Conservation (phyloP, 1,140 invertebrate genomes). For the Hyphantria cunea region DNA sequence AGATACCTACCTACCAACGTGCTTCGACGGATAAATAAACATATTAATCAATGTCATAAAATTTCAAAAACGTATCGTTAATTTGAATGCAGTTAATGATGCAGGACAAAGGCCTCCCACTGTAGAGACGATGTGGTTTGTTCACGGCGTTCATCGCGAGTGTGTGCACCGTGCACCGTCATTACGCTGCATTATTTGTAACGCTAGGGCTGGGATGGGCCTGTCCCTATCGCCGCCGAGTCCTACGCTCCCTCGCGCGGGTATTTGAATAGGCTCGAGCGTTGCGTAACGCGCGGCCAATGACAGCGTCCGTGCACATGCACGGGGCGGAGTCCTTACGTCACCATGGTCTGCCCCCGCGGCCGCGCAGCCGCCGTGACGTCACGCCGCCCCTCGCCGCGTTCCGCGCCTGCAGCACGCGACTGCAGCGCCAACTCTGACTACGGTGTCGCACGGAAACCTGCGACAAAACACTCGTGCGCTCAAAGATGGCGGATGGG, state of each 20-base stretch:
- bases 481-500: constrained; percentile 82
- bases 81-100: constrained; percentile 71
- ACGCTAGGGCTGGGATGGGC: constrained; percentile 71
- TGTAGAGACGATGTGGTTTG: constrained; percentile 31
- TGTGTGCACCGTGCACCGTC: constrained; percentile 40
- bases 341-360: constrained; percentile 70
- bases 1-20: no score
- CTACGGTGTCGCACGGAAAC: constrained; percentile 61
- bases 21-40: no score
- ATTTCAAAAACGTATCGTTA: constrained; percentile 72
- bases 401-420: constrained; percentile 54
- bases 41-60: no score
- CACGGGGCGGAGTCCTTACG: constrained; percentile 77
- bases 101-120: constrained; percentile 25
- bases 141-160: constrained; percentile 18
- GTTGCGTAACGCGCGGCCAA: constrained; percentile 80
- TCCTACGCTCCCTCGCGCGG: constrained; percentile 66
- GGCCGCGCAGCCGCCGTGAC: constrained; percentile 75
- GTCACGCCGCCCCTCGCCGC: constrained; percentile 62
- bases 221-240: constrained; percentile 61
- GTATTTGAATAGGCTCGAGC: constrained; percentile 72
- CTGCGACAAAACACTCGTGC: constrained; percentile 78
- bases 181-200: constrained; percentile 73
- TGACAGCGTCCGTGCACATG: constrained; percentile 74
- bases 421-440: constrained; percentile 66